Evolutionary conservation across 2,888 invertebrate genomes (phyloP).

Genomic region (Brenthis daphne): DNA sequence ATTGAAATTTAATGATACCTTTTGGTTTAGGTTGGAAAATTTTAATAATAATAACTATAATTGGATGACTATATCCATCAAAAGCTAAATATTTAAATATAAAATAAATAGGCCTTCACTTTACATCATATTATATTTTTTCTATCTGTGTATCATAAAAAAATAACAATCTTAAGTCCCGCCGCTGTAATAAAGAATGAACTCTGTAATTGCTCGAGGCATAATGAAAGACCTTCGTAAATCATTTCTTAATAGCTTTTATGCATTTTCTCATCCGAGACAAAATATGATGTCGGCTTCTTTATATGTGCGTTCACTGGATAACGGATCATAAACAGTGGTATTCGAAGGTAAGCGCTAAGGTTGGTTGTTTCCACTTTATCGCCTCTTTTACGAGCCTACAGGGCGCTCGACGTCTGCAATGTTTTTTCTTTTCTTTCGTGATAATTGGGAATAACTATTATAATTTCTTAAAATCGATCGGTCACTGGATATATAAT

Average conservation of each 20-base stretch:
- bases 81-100: too few relatives aligned
- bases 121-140: too few relatives aligned
- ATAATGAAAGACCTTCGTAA: conserved; percentile 19
- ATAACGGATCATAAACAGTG: conserved; percentile 55
- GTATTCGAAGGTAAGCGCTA: conserved; percentile 53
- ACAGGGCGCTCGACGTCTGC: conserved; percentile 52
- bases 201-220: conserved; percentile 13
- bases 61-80: too few relatives aligned
- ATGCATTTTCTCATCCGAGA: conserved; percentile 29
- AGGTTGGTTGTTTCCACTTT: conserved; percentile 57
- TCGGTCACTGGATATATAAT: too few relatives aligned
- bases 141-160: background rate
- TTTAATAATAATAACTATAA: too few relatives aligned
- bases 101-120: too few relatives aligned
- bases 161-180: background rate
- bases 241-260: conserved; percentile 32
- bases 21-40: too few relatives aligned
- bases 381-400: conserved; percentile 62
- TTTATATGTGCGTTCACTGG: conserved; percentile 44
- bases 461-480: background rate
- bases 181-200: background rate
- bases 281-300: conserved; percentile 33
- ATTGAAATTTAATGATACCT: too few relatives aligned
- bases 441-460: conserved; percentile 12
- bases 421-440: conserved; percentile 51